Percentiles rank a stretch among this genome's conserved stretches.
These are phyloP conservation scores for Propithecus deckenii DNA, from an alignment of 2,797 vertebrate genomes.

Conservation along the genomic window DNA sequence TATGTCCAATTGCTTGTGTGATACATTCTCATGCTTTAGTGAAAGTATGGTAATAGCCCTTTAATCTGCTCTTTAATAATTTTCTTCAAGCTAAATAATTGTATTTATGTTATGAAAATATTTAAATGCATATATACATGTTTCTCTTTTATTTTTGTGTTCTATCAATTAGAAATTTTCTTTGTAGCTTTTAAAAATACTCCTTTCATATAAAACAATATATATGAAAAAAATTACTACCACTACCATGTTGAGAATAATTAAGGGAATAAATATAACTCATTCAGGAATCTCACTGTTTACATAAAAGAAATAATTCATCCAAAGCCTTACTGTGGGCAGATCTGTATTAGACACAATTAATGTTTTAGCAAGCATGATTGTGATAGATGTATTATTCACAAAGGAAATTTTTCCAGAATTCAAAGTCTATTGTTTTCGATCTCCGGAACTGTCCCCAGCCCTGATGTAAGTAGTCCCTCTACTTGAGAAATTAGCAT, in stretches of 20 bases:
- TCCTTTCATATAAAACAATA: neutral
- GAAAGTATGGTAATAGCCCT: conserved; percentile 68
- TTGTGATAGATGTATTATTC: neutral
- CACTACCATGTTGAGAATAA: neutral
- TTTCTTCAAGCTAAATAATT: conserved; percentile 65
- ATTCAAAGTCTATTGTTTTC: neutral
- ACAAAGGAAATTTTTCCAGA: neutral
- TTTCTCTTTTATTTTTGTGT: neutral
- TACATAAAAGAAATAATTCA: neutral
- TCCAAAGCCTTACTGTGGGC: neutral
- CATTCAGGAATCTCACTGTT: neutral
- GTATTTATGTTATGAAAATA: conserved; percentile 46
- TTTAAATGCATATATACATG: neutral
- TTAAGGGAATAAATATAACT: neutral
- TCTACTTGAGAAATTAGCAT: neutral
- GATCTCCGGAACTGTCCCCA: neutral
- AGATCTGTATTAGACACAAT: neutral
- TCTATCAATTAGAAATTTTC: neutral
- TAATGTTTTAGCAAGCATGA: neutral
- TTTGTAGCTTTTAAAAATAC: neutral
- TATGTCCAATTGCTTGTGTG: conserved; percentile 59
- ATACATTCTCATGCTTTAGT: conserved; percentile 59
- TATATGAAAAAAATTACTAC: neutral
- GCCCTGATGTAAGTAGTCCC: neutral
- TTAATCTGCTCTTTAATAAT: conserved; percentile 74